Percentiles rank a stretch among this genome's conserved stretches.
Evolutionary conservation across 2,888 invertebrate species (phyloP).

Genomic region (Eupithecia inturbata): DNA sequence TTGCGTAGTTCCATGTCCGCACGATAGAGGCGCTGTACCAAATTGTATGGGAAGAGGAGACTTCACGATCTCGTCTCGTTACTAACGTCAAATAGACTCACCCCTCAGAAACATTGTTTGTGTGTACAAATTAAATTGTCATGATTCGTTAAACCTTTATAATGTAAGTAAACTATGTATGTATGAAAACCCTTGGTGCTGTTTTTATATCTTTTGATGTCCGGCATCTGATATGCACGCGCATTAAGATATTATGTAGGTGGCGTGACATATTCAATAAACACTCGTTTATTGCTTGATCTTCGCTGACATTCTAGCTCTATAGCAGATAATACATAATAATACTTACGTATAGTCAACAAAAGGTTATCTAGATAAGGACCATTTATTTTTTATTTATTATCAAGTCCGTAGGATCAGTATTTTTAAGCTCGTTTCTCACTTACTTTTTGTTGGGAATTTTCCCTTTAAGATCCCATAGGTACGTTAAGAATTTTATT

Average conservation of each 20-base stretch:
- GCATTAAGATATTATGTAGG: slow-evolving; percentile 34
- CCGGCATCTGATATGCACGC: slow-evolving; percentile 44
- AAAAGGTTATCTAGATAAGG: slow-evolving; percentile 15
- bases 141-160: slow-evolving; percentile 24
- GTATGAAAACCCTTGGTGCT: slow-evolving; percentile 38
- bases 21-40: too few relatives aligned
- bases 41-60: too few relatives aligned
- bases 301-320: not conserved
- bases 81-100: too few relatives aligned
- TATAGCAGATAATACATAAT: too few relatives aligned
- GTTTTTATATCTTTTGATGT: slow-evolving; percentile 47
- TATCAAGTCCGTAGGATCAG: not conserved
- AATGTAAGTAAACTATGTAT: not conserved
- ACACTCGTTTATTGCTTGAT: slow-evolving; percentile 24
- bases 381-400: not conserved
- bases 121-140: not conserved
- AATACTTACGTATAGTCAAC: too few relatives aligned
- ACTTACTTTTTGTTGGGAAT: not conserved
- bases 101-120: not conserved
- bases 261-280: slow-evolving; percentile 51
- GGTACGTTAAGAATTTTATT: not conserved
- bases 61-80: too few relatives aligned
- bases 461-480: not conserved
- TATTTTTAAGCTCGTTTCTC: not conserved
- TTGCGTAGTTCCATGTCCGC: too few relatives aligned